Percentiles rank a stretch among this genome's conserved stretches.
Evolutionary conservation across 1,140 invertebrate genomes (phyloP).

Genomic region (Drosophila subpulchrella): DNA sequence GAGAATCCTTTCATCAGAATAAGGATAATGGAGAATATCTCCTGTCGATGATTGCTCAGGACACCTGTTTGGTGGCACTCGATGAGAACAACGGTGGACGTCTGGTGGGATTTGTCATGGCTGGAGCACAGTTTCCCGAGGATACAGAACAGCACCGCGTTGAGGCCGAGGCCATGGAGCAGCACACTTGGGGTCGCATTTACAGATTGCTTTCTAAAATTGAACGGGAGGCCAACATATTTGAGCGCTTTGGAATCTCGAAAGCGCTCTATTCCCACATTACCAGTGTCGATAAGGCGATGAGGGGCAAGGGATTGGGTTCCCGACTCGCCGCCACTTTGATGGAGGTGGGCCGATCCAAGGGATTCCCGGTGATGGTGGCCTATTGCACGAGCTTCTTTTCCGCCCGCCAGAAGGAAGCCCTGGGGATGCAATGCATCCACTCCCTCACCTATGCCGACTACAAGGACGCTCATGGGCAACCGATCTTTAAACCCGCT

Average conservation of each 20-base stretch:
- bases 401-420: conserved; percentile 27
- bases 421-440: conserved; percentile 17
- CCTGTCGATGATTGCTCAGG: conserved; percentile 23
- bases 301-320: conserved; percentile 51
- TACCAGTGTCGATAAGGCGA: conserved; percentile 29
- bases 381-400: conserved; percentile 45
- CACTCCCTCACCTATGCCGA: conserved; percentile 25
- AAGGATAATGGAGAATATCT: conserved; percentile 19
- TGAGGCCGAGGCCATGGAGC: conserved; percentile 5
- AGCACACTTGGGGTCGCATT: background rate
- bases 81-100: background rate
- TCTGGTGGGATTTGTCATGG: conserved; percentile 28
- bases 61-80: conserved; percentile 21
- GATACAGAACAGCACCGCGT: conserved; percentile 17
- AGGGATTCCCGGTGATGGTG: conserved; percentile 44
- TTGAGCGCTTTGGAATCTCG: conserved; percentile 21
- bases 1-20: conserved; percentile 8
- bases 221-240: conserved; percentile 19
- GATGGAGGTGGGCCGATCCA: conserved; percentile 49
- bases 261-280: conserved; percentile 48
- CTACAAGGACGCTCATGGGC: conserved; percentile 33
- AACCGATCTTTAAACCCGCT: conserved; percentile 23
- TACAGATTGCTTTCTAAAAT: background rate
- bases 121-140: conserved; percentile 6
- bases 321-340: conserved; percentile 37